Conservation (phyloP, 1,140 invertebrate genomes). For the Hyles vespertilio region DNA sequence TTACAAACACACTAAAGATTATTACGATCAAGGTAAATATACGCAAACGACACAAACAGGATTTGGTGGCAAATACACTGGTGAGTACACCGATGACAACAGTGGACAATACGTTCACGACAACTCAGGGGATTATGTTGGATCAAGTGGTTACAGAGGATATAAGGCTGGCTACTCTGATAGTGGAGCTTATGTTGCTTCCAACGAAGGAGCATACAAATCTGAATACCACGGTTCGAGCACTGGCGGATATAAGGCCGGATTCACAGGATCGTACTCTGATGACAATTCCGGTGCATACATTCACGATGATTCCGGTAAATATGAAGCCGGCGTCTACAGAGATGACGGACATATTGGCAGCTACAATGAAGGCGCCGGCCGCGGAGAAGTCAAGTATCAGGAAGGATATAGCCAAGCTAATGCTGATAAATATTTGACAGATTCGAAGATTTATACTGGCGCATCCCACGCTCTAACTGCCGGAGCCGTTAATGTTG, state of each 20-base stretch:
- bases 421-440: conserved; percentile 47
- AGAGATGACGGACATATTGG: conserved; percentile 33
- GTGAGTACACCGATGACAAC: conserved; percentile 22
- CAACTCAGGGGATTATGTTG: conserved; percentile 50
- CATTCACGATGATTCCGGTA: conserved; percentile 38
- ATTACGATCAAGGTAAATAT: conserved; percentile 29
- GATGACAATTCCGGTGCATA: conserved; percentile 46
- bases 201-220: conserved; percentile 10
- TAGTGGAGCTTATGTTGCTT: background rate
- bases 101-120: conserved; percentile 46
- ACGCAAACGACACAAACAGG: conserved; percentile 12
- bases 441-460: conserved; percentile 43
- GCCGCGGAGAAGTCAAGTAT: conserved; percentile 15
- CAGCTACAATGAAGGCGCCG: conserved; percentile 3
- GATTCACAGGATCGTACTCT: conserved; percentile 35
- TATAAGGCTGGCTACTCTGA: conserved; percentile 18
- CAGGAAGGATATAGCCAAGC: conserved; percentile 34
- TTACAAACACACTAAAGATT: conserved; percentile 34
- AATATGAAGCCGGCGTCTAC: conserved; percentile 40
- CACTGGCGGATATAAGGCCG: conserved; percentile 33
- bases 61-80: conserved; percentile 16
- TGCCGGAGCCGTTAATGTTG: conserved; percentile 70
- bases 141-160: conserved; percentile 17
- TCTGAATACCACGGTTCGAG: conserved; percentile 6
- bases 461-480: conserved; percentile 61